Percentiles rank a stretch among this genome's conserved stretches.
Evolutionary conservation across 2,113 vertebrate species (phyloP).

Genomic region (Natator depressus): DNA sequence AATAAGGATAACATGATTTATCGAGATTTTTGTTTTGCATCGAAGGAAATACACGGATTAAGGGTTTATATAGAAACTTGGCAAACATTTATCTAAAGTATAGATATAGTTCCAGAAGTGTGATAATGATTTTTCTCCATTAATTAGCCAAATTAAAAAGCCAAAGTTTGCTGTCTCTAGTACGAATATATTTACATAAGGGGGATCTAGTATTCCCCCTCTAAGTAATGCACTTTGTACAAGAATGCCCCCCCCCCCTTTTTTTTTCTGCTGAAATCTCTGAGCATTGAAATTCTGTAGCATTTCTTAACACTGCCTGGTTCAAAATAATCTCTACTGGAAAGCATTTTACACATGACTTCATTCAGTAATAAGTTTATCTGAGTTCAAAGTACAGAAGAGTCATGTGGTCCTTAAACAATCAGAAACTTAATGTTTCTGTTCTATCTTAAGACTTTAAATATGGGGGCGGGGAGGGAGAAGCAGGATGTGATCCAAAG

Average conservation of each 20-base stretch:
- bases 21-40: background rate
- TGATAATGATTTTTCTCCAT: background rate
- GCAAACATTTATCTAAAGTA: background rate
- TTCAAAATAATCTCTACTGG: constrained; percentile 60
- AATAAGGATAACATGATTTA: background rate
- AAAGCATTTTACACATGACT: constrained; percentile 56
- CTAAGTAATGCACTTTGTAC: fast-evolving
- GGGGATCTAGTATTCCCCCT: background rate
- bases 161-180: background rate
- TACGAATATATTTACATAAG: background rate
- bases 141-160: background rate
- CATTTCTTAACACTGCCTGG: constrained; percentile 44
- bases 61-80: background rate
- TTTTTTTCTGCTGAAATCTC: background rate
- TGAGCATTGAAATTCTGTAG: constrained; percentile 42
- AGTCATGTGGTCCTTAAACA: constrained; percentile 42
- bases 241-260: background rate
- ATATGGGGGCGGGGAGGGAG: background rate
- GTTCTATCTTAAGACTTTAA: background rate
- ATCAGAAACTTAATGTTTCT: background rate
- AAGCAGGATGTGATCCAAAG: background rate
- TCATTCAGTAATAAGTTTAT: constrained; percentile 67
- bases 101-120: background rate
- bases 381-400: constrained; percentile 66
- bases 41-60: background rate